These are phyloP conservation scores for Drosophila orosa DNA, from an alignment of 1,140 invertebrate species.

Conservation along the genomic window DNA sequence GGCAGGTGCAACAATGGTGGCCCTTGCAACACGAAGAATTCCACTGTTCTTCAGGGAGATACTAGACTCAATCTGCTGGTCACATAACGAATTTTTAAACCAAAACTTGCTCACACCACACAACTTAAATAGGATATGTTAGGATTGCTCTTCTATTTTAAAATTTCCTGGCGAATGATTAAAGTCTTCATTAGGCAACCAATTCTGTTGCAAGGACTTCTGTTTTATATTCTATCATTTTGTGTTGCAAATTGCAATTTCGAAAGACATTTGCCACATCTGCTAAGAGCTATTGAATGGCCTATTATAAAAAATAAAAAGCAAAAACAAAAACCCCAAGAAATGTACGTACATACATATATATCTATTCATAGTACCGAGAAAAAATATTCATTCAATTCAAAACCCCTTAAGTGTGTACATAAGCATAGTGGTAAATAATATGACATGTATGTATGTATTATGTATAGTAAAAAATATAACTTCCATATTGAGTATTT, in stretches of 20 bases:
- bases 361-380: constrained; percentile 34
- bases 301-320: not conserved
- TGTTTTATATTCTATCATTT: not conserved
- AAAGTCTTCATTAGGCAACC: not conserved
- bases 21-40: not conserved
- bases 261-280: not conserved
- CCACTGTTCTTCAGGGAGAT: not conserved
- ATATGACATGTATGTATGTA: constrained; percentile 63
- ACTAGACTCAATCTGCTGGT: not conserved
- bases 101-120: constrained; percentile 10
- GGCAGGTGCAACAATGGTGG: not conserved
- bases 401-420: constrained; percentile 55
- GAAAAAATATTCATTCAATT: constrained; percentile 36
- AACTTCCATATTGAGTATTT: constrained; percentile 82
- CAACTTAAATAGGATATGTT: not conserved
- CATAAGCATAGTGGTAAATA: constrained; percentile 64
- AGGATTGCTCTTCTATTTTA: not conserved
- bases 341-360: constrained; percentile 21
- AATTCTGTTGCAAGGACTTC: not conserved
- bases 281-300: constrained; percentile 4
- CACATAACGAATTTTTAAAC: constrained; percentile 4
- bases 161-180: not conserved
- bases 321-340: constrained; percentile 1
- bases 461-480: constrained; percentile 73
- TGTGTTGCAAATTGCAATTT: constrained; percentile 1